Conservation (phyloP, 2,797 vertebrate species). For the Notamacropus eugenii region DNA sequence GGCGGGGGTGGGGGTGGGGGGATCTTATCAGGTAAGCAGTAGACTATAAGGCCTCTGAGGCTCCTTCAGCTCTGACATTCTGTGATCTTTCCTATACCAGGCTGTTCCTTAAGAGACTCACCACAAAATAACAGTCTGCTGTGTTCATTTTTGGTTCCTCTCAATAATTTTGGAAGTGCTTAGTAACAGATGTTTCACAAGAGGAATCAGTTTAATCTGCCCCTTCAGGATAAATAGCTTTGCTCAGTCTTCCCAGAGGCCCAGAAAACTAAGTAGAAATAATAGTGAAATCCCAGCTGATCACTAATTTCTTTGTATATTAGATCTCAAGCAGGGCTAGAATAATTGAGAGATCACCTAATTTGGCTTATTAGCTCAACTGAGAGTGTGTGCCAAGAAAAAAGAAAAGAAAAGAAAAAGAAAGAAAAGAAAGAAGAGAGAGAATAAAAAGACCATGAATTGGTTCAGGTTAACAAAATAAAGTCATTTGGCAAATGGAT, state of each 20-base stretch:
- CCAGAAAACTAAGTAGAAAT: slow-evolving; percentile 80
- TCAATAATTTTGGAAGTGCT: slow-evolving; percentile 74
- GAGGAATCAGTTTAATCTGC: slow-evolving; percentile 80
- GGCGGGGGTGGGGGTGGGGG: not conserved
- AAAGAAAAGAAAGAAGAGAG: not conserved
- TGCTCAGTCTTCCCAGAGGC: slow-evolving; percentile 77
- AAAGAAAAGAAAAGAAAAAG: not conserved
- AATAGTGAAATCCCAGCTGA: slow-evolving; percentile 80
- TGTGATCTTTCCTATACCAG: not conserved
- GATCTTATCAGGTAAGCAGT: not conserved
- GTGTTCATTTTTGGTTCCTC: slow-evolving; percentile 46
- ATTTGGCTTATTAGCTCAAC: slow-evolving; percentile 42
- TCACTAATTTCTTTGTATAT: slow-evolving; percentile 61
- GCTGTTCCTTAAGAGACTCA: not conserved
- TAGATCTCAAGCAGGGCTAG: slow-evolving; percentile 48
- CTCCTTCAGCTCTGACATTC: not conserved
- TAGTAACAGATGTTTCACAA: slow-evolving; percentile 80
- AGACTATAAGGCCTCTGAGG: not conserved
- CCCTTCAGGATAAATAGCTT: slow-evolving; percentile 81
- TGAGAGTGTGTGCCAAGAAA: not conserved
- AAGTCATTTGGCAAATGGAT: not conserved
- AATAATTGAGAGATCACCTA: slow-evolving; percentile 30
- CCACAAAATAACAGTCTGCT: not conserved
- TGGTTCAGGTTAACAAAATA: not conserved
- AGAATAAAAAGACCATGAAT: not conserved